phyloP scores from a whole-genome alignment of 1,140 invertebrate genomes.

The Liolophura sinensis region DNA sequence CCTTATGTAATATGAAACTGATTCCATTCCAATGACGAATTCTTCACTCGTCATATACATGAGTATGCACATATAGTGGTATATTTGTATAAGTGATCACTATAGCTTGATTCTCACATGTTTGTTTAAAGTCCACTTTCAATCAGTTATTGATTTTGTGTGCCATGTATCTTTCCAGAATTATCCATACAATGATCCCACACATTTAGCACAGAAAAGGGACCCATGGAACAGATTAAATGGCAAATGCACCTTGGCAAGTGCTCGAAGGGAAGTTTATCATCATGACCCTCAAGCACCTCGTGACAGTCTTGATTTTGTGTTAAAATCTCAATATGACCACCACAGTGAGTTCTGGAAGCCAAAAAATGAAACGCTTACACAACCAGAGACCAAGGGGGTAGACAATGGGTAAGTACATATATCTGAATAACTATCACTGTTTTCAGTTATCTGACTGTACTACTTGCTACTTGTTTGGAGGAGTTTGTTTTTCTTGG shows the following conservation, averaged over 20 bases:
- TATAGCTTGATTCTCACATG: too few species aligned
- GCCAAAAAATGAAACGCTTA: slow-evolving; percentile 47
- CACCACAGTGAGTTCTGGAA: slow-evolving; percentile 55
- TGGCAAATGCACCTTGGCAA: slow-evolving; percentile 46
- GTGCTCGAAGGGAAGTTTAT: slow-evolving; percentile 46
- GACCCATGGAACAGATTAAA: slow-evolving; percentile 57
- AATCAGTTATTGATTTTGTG: too few species aligned
- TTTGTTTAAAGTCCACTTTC: too few species aligned
- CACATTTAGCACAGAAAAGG: slow-evolving; percentile 47
- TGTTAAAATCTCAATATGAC: slow-evolving; percentile 55
- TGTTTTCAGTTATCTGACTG: not conserved
- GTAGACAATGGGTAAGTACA: slow-evolving; percentile 47
- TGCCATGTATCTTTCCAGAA: slow-evolving; percentile 29
- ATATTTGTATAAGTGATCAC: too few species aligned
- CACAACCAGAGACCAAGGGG: slow-evolving; percentile 55
- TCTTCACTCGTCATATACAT: too few species aligned
- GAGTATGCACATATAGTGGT: too few species aligned
- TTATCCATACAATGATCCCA: slow-evolving; percentile 36
- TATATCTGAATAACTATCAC: not conserved
- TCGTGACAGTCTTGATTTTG: slow-evolving; percentile 56
- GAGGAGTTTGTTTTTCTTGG: not conserved
- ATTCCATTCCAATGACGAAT: too few species aligned
- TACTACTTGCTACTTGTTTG: not conserved
- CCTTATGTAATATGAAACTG: too few species aligned
- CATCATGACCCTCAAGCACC: slow-evolving; percentile 54